Percentiles rank a stretch among this genome's conserved stretches.
Conservation (phyloP, 2,113 vertebrate species). For the Astur gentilis region DNA sequence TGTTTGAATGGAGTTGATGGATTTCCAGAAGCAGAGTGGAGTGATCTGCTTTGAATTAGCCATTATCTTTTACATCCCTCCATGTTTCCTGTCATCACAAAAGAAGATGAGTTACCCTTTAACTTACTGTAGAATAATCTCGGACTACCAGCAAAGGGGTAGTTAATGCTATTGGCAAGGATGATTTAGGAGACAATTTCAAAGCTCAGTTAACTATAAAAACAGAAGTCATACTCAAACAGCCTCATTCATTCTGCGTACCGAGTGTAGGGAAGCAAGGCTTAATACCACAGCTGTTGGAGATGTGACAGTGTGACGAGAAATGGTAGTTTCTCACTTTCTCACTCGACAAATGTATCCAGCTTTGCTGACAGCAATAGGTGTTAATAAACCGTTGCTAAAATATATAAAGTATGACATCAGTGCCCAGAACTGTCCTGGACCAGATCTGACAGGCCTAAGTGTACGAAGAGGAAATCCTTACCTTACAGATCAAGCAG, state of each 20-base stretch:
- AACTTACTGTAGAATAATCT: slow-evolving; percentile 60
- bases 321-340: neutral
- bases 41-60: slow-evolving; percentile 69
- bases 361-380: neutral
- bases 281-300: neutral
- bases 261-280: neutral
- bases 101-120: slow-evolving; percentile 65
- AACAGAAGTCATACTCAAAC: slow-evolving; percentile 16
- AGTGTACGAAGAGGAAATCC: neutral
- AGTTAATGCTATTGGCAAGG: slow-evolving; percentile 47
- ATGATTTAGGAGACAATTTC: slow-evolving; percentile 53
- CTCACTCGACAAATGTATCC: neutral
- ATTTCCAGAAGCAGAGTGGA: slow-evolving; percentile 49
- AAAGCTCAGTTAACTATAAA: slow-evolving; percentile 56
- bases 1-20: slow-evolving; percentile 29
- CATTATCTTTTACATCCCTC: slow-evolving; percentile 65
- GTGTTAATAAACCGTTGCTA: neutral
- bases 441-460: neutral
- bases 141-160: slow-evolving; percentile 42
- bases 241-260: neutral
- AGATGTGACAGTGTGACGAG: neutral
- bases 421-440: neutral
- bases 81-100: slow-evolving; percentile 63
- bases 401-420: neutral
- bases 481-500: neutral